Percentiles rank a stretch among this genome's conserved stretches.
phyloP scores from a whole-genome alignment of 2,113 vertebrate species.

The Apodemus sylvaticus region DNA sequence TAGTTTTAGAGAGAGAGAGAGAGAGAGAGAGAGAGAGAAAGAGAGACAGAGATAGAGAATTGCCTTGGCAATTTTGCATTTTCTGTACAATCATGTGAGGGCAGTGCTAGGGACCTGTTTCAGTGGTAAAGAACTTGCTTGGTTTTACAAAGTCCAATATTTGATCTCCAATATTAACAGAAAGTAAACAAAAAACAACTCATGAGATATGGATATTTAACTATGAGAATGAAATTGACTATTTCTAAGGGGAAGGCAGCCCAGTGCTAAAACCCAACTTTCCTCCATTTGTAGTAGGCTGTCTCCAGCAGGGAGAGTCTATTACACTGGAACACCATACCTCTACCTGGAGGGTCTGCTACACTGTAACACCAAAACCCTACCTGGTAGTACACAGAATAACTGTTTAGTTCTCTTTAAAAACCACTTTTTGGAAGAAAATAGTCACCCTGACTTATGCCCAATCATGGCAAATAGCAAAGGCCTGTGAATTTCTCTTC shows the following conservation, averaged over 20 bases:
- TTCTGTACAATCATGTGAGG: background rate
- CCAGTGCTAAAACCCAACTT: background rate
- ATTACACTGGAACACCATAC: too few species aligned
- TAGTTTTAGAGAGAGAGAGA: background rate
- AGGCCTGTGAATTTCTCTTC: background rate
- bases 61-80: background rate
- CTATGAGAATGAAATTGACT: background rate
- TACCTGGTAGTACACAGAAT: background rate
- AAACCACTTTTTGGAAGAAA: background rate
- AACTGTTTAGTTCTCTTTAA: background rate
- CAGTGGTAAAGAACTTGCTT: background rate
- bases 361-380: too few species aligned
- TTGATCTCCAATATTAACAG: background rate
- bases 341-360: background rate
- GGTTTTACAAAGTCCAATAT: background rate
- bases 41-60: too few species aligned
- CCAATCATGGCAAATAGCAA: background rate
- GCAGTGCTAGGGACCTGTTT: background rate
- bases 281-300: background rate
- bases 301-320: background rate
- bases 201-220: background rate
- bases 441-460: background rate
- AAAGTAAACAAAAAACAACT: background rate
- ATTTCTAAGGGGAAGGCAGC: background rate
- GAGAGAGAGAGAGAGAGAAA: too few species aligned